Evolutionary conservation across 2,797 vertebrate species (phyloP).

Genomic region (Manis pentadactyla): DNA sequence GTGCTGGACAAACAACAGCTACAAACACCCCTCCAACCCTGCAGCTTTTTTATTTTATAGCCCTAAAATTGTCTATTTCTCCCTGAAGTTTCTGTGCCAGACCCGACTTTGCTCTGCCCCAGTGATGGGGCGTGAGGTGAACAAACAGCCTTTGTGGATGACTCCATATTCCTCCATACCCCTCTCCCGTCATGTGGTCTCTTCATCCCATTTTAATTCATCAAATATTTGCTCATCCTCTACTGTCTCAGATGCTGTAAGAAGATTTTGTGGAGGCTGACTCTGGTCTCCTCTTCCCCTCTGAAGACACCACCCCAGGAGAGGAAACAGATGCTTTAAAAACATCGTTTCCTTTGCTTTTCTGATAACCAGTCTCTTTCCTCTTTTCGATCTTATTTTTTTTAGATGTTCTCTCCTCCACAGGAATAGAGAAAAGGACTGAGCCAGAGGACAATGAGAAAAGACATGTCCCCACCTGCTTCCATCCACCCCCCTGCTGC

Average conservation of each 20-base stretch:
- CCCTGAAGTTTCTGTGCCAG: accelerated
- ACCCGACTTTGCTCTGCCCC: accelerated
- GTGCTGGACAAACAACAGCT: accelerated
- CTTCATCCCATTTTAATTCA: background rate
- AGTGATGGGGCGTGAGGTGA: accelerated
- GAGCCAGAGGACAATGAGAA: background rate
- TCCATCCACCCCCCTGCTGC: background rate
- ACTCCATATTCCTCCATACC: accelerated
- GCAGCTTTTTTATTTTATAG: accelerated
- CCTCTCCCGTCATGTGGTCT: background rate
- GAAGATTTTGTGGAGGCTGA: background rate
- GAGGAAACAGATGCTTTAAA: background rate
- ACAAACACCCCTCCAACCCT: background rate
- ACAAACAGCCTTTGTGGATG: accelerated
- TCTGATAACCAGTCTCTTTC: background rate
- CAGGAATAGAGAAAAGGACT: background rate
- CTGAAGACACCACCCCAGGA: background rate
- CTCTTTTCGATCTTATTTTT: background rate
- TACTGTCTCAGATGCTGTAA: accelerated
- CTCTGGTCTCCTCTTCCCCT: background rate
- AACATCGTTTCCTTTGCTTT: background rate
- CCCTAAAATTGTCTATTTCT: too few relatives aligned
- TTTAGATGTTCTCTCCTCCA: background rate
- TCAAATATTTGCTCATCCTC: accelerated
- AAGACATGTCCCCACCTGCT: background rate